These are phyloP conservation scores for human (Homo sapiens) DNA, from an alignment of 2,113 vertebrate genomes.

Conservation along the genomic window GRCh38 chr13:110819001-110819500, in stretches of 20 bases:
- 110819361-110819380: accelerated
- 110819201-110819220: background rate
- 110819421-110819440: background rate
- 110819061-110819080: background rate
- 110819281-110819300: background rate
- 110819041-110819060: background rate
- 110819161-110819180: background rate
- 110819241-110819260: background rate
- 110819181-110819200: background rate
- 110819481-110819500: background rate
- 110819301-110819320: no score
- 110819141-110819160: background rate
- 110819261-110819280: background rate
- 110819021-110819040: background rate
- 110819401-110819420: accelerated
- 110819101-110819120: background rate
- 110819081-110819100: background rate
- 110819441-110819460: background rate
- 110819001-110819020: no score
- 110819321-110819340: no score
- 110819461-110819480: background rate
- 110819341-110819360: no score
- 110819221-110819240: background rate
- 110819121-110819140: background rate
- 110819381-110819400: background rate